phyloP scores from a whole-genome alignment of 2,113 vertebrate genomes.

The Chlamydotis undulata region DNA sequence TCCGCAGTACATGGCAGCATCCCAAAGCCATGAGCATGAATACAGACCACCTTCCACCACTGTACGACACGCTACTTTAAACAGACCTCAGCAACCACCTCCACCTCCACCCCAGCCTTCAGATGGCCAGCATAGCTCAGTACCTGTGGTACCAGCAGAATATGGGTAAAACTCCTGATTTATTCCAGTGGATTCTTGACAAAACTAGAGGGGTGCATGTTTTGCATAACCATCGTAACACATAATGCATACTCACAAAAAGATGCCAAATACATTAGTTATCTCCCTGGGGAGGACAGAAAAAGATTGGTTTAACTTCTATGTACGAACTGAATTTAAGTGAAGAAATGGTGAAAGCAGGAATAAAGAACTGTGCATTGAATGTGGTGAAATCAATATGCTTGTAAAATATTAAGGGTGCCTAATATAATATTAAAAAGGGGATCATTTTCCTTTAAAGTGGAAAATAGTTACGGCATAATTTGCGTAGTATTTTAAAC shows the following conservation, averaged over 20 bases:
- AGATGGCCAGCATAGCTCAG: slow-evolving; percentile 82
- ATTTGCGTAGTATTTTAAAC: not conserved
- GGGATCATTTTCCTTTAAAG: not conserved
- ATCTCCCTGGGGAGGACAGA: not conserved
- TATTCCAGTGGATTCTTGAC: not conserved
- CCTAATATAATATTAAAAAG: not conserved
- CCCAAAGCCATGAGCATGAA: slow-evolving; percentile 84
- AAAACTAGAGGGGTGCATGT: not conserved
- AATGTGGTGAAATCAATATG: not conserved
- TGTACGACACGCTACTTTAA: slow-evolving; percentile 85
- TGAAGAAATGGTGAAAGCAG: not conserved
- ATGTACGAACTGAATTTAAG: not conserved
- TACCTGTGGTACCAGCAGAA: slow-evolving; percentile 81
- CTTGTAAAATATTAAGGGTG: not conserved
- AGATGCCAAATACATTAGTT: not conserved
- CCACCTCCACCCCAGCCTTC: slow-evolving; percentile 86
- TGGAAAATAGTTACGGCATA: not conserved
- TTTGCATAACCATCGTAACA: accelerated
- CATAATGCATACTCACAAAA: not conserved
- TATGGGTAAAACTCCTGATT: slow-evolving; percentile 81
- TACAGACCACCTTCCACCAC: slow-evolving; percentile 82
- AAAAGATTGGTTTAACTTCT: not conserved
- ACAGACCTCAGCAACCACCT: slow-evolving; percentile 89
- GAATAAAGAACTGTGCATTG: not conserved
- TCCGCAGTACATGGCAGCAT: slow-evolving; percentile 66